These are phyloP conservation scores for Triops cancriformis DNA, from an alignment of 1,140 invertebrate genomes.

Conservation along the genomic window DNA sequence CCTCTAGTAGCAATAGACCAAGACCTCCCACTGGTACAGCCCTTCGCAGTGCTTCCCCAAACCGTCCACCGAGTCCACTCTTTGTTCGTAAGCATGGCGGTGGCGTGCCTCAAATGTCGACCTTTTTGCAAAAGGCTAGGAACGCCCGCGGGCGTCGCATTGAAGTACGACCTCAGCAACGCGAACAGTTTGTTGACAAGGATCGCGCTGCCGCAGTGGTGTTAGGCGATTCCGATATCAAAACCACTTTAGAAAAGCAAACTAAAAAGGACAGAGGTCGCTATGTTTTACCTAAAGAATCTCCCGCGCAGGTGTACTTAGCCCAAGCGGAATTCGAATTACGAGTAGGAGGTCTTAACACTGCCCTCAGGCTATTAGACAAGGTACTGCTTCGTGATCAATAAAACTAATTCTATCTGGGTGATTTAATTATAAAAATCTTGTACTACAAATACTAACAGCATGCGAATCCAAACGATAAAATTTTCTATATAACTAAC, in stretches of 20 bases:
- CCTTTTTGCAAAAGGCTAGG: not conserved
- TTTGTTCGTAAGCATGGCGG: not conserved
- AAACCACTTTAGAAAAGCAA: conserved; percentile 38
- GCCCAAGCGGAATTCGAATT: conserved; percentile 28
- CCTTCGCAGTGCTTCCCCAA: not conserved
- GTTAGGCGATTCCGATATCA: conserved; percentile 71
- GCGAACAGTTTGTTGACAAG: conserved; percentile 77
- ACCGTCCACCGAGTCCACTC: not conserved
- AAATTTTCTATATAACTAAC: too few relatives aligned
- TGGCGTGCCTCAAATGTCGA: not conserved
- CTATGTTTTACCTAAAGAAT: conserved; percentile 28
- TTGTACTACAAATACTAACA: too few relatives aligned
- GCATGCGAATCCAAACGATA: too few relatives aligned
- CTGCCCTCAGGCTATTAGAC: conserved; percentile 23
- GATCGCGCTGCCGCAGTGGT: conserved; percentile 80
- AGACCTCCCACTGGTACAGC: not conserved
- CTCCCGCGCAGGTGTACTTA: conserved; percentile 27
- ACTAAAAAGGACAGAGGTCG: conserved; percentile 27
- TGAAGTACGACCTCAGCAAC: not conserved
- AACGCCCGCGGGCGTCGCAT: not conserved
- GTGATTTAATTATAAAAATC: too few relatives aligned
- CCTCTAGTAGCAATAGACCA: not conserved
- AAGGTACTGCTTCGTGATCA: conserved; percentile 25
- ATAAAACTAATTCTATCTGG: not conserved
- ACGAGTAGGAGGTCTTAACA: conserved; percentile 25